Conservation (phyloP, 2,113 vertebrate species). For the Penelope pileata region DNA sequence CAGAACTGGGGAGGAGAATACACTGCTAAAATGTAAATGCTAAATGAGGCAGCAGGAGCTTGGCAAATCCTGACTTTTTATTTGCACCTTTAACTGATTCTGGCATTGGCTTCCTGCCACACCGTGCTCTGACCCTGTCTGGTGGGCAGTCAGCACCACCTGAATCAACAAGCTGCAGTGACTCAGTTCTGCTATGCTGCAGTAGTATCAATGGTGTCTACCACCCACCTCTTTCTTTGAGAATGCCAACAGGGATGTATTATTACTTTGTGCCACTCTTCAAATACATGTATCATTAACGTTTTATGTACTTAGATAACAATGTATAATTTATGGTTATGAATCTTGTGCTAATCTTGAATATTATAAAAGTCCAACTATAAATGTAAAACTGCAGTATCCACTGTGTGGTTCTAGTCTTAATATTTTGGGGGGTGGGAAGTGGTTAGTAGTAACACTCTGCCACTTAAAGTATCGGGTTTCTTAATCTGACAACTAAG, state of each 20-base stretch:
- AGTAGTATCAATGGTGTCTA: neutral
- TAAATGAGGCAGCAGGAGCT: neutral
- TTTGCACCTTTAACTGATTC: conserved; percentile 54
- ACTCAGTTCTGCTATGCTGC: conserved; percentile 25
- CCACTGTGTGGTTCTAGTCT: conserved; percentile 78
- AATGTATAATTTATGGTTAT: conserved; percentile 87
- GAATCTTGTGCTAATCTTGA: conserved; percentile 83
- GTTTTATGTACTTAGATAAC: conserved; percentile 81
- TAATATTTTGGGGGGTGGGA: conserved; percentile 26
- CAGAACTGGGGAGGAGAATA: neutral
- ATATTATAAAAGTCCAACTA: conserved; percentile 82
- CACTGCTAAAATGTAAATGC: neutral
- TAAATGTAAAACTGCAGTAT: conserved; percentile 84
- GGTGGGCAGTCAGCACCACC: conserved; percentile 6
- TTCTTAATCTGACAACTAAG: neutral
- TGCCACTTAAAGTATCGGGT: neutral
- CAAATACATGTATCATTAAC: conserved; percentile 74
- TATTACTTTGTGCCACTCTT: conserved; percentile 72
- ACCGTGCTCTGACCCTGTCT: neutral
- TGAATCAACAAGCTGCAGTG: neutral
- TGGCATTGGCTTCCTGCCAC: conserved; percentile 27
- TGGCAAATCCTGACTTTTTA: conserved; percentile 49
- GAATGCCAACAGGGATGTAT: conserved; percentile 61
- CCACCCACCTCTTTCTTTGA: conserved; percentile 33
- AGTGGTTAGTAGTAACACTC: neutral